Conservation (phyloP, 1,140 invertebrate species). For the Drusus annulatus region DNA sequence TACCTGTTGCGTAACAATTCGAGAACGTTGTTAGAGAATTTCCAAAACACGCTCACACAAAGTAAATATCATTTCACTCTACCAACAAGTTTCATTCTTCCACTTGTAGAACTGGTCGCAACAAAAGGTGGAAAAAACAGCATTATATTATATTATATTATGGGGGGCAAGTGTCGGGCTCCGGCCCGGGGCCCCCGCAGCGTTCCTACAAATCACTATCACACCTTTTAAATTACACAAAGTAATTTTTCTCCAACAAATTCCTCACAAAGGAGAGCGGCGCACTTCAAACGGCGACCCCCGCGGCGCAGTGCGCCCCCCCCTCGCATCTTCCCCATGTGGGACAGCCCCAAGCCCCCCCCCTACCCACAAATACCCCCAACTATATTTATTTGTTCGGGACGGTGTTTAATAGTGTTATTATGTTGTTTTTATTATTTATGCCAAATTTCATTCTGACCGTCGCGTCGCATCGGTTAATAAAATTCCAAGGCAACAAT, state of each 20-base stretch:
- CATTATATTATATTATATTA: background rate
- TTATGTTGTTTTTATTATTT: constrained; percentile 45
- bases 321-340: background rate
- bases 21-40: constrained; percentile 13
- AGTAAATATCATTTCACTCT: constrained; percentile 22
- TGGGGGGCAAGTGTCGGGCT: background rate
- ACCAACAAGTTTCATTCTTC: constrained; percentile 22
- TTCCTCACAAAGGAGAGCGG: constrained; percentile 43
- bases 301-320: constrained; percentile 7
- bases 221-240: constrained; percentile 50
- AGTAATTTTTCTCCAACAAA: constrained; percentile 42
- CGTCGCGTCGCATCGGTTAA: constrained; percentile 20
- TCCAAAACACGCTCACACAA: constrained; percentile 1
- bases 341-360: background rate
- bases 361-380: background rate
- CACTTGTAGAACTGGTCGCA: background rate
- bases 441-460: constrained; percentile 31
- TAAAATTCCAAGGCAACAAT: constrained; percentile 22
- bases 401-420: constrained; percentile 42
- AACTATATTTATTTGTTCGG: constrained; percentile 46
- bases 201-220: constrained; percentile 47
- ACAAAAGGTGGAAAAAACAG: background rate
- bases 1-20: constrained; percentile 23
- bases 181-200: background rate
- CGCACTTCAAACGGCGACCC: constrained; percentile 41